Conservation (phyloP, 2,888 invertebrate genomes). For the Chironomus riparius region DNA sequence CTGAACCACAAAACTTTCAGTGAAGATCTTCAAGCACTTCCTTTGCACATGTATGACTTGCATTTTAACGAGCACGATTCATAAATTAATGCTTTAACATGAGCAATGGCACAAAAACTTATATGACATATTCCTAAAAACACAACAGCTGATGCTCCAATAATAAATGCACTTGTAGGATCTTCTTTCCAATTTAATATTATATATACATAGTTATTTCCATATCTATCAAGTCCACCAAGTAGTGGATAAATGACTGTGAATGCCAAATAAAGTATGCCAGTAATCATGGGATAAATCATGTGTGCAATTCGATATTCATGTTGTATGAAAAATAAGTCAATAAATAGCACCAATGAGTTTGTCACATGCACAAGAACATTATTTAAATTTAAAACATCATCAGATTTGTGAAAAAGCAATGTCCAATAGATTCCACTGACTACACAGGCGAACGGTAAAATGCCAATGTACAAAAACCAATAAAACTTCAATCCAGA, state of each 20-base stretch:
- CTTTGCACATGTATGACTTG: too few relatives aligned
- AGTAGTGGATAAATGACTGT: neutral
- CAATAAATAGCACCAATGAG: neutral
- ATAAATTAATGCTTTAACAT: too few relatives aligned
- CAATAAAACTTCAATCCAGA: constrained; percentile 1
- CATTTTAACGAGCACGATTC: too few relatives aligned
- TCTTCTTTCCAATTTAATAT: neutral
- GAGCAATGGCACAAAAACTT: neutral
- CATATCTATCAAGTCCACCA: neutral
- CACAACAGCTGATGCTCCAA: neutral
- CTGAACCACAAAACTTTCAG: too few relatives aligned
- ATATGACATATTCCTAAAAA: neutral
- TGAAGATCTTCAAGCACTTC: too few relatives aligned
- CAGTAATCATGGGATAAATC: neutral
- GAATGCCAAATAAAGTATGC: neutral
- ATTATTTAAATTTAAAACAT: neutral
- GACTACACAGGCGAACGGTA: neutral
- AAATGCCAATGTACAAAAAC: neutral
- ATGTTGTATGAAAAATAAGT: neutral
- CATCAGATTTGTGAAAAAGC: neutral
- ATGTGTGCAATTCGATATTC: neutral
- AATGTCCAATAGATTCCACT: neutral
- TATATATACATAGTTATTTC: neutral
- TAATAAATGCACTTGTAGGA: neutral
- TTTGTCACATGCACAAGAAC: neutral